Base-by-base conservation (phyloP, 2,113 vertebrate species). In the Empidonax traillii region DNA sequence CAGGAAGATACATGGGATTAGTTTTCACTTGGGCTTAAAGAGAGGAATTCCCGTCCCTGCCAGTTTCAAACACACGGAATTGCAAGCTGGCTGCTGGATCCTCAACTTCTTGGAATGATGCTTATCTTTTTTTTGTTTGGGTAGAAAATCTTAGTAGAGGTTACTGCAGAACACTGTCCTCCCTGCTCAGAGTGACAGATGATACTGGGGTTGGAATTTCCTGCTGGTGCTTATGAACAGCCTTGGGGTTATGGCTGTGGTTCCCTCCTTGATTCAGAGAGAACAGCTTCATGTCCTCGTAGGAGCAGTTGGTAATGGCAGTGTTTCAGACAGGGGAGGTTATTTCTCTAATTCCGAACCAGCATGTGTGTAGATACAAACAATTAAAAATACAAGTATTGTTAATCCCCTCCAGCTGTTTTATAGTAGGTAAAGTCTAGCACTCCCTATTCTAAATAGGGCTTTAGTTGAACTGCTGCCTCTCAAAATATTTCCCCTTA, bases 401-500 rank as follows among this genome's bases (percentile, higher is more conserved):
- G 28, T 91, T 93, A 87, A 87, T 91, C 31, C 20, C 8, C 33
- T 47, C 30, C 5, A 21, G 17, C 47, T 85, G 13, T 75, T 90
- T 55, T 71, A 9, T 62, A 67, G 62, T 53, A 86, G 53, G 39
- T 56, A 37, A 61, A 92, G 37, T 87, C 65, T 89, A 49, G 41
- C 41, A 27, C 35, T 87, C 39, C 27, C 30, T 91, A 7, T 95
- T 96, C 90, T 49, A 66, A 87, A 90, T 85, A 61, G 25, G 80
- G 74, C 63, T 95, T 93, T 90, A 93, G 71, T 90, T 96, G 89
- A 97, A 85, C 93, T 91, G 80, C 80, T 87, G 71, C 85, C 91
- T 97, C 97, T 97, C 94, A 97, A 97, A 97, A 97, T 97, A 95
- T 96, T 97, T 98, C 84, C 49, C 56, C 85, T 95, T 83, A 82